phyloP scores from a whole-genome alignment of 2,797 vertebrate genomes.

The Acrocephalus scirpaceus region DNA sequence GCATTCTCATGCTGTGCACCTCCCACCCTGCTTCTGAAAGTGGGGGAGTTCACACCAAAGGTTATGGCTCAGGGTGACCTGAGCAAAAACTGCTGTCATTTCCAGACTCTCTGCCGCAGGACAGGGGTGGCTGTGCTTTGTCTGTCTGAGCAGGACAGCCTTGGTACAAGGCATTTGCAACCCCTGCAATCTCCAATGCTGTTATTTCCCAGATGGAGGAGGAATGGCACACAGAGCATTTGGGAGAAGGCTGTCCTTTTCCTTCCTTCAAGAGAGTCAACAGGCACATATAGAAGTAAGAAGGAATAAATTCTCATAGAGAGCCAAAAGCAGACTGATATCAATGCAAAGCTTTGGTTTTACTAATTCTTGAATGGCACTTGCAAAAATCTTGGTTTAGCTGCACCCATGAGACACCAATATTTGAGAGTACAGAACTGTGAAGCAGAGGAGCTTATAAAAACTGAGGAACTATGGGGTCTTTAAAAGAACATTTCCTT shows the following conservation, averaged over 20 bases:
- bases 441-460: not conserved
- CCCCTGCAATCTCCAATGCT: not conserved
- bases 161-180: not conserved
- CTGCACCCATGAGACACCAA: not conserved
- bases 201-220: not conserved
- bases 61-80: not conserved
- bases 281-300: not conserved
- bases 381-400: not conserved
- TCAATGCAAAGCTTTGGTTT: not conserved
- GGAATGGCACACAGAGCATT: not conserved
- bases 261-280: not conserved
- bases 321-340: not conserved
- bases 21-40: not conserved
- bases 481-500: not conserved
- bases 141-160: not conserved
- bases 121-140: not conserved
- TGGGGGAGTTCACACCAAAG: accelerated
- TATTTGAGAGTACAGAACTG: not conserved
- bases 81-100: not conserved
- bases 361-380: not conserved
- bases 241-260: not conserved
- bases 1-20: not conserved
- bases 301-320: not conserved
- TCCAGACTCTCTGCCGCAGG: not conserved
- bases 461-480: not conserved